Percentiles rank a stretch among this genome's conserved stretches.
Evolutionary conservation across 2,797 vertebrate genomes (phyloP).

Genomic region (Tachyglossus aculeatus): DNA sequence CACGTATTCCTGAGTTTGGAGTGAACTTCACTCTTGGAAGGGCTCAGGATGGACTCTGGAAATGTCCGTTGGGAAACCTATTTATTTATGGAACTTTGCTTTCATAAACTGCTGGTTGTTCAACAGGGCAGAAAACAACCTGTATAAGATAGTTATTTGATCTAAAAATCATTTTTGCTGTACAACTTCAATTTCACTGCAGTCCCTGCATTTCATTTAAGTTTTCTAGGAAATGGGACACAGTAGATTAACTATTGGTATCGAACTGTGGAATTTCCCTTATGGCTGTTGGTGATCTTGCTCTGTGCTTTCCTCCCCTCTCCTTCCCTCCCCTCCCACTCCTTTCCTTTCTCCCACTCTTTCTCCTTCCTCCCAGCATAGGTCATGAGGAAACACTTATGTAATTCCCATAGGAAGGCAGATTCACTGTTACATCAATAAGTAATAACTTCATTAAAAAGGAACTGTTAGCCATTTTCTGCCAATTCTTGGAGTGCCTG

Average conservation of each 20-base stretch:
- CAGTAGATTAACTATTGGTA: slow-evolving; percentile 67
- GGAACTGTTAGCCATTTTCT: slow-evolving; percentile 25
- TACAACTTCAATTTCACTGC: slow-evolving; percentile 56
- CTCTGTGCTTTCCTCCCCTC: slow-evolving; percentile 3
- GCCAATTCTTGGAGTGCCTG: not conserved
- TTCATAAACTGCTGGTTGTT: slow-evolving; percentile 70
- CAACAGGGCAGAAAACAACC: slow-evolving; percentile 72
- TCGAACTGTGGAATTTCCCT: slow-evolving; percentile 26
- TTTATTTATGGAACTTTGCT: slow-evolving; percentile 65
- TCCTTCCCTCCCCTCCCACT: too few species aligned
- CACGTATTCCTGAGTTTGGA: too few species aligned
- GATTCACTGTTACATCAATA: not conserved
- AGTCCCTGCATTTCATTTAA: slow-evolving; percentile 60
- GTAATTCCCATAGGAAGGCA: not conserved
- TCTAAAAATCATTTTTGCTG: slow-evolving; percentile 66
- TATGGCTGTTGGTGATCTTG: slow-evolving; percentile 17
- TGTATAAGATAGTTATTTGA: slow-evolving; percentile 67
- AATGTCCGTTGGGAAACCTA: slow-evolving; percentile 1
- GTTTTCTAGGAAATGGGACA: slow-evolving; percentile 61
- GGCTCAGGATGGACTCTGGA: not conserved
- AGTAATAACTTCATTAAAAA: slow-evolving; percentile 1
- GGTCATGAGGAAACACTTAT: slow-evolving; percentile 5
- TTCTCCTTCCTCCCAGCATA: too few species aligned
- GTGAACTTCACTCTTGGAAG: too few species aligned
- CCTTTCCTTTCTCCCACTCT: too few species aligned